Evolutionary conservation across 2,888 invertebrate genomes (phyloP).

Genomic region (Epinotia demarniana): DNA sequence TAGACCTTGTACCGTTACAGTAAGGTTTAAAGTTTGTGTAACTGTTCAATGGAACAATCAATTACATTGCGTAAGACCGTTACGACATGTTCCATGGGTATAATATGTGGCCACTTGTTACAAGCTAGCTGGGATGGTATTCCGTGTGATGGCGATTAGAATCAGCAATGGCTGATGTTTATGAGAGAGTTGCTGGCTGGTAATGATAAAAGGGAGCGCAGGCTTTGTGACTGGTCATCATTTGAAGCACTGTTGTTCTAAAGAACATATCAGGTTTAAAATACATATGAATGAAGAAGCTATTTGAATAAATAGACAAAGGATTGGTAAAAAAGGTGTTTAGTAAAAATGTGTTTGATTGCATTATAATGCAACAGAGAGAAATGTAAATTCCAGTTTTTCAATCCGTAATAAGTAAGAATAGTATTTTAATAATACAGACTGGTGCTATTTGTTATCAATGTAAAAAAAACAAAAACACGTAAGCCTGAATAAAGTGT

Average conservation of each 20-base stretch:
- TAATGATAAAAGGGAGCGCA: background rate
- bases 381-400: background rate
- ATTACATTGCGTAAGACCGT: slow-evolving; percentile 47
- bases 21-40: background rate
- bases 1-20: background rate
- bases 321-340: background rate
- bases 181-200: background rate
- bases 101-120: slow-evolving; percentile 52
- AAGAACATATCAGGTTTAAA: too few species aligned
- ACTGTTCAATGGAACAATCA: slow-evolving; percentile 46
- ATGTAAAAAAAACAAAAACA: background rate
- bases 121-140: slow-evolving; percentile 32
- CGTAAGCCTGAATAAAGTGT: background rate
- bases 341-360: background rate
- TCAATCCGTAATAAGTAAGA: background rate
- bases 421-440: background rate
- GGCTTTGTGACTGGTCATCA: too few species aligned
- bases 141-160: slow-evolving; percentile 37
- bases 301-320: too few species aligned
- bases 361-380: background rate
- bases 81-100: slow-evolving; percentile 47
- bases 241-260: too few species aligned
- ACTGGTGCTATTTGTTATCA: background rate
- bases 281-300: too few species aligned
- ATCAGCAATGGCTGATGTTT: background rate